Evolutionary conservation across 2,797 vertebrate genomes (phyloP), one percentile per base, ranked within the genome.

Genomic region (Catostomus latipinnis): DNA sequence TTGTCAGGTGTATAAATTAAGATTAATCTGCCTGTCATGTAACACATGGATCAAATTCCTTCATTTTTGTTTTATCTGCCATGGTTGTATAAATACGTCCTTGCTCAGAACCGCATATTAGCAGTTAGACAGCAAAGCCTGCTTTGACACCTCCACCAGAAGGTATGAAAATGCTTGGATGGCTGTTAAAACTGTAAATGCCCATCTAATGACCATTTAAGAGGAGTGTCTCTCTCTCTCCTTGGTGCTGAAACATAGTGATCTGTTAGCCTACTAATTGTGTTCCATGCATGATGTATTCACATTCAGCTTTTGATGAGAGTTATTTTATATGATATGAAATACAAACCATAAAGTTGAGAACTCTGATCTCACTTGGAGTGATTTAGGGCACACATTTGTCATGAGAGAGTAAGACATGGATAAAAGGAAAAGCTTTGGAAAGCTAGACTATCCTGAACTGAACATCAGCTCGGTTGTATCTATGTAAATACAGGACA

Each of bases 401-500:
- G 18, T 63, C 45, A 49, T 71, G 78, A 77, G 81, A 75, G 48
- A 68, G 78, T 80, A 87, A 52, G 53, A 74, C 72, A 66, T 12
- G 11, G 60, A 74, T 58, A 66, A 63, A 76, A 74, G 71, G 74
- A 74, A 84, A 58, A 57, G 57, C 73, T 49, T 68, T 69, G 76
- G 81, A 79, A 83, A 83, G 81, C 12, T 54, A 34, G 78, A 86
- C 78, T 68, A 53, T 74, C 62, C 56, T 75, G 72, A 68, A 74
- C 71, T 62, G 70, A 73, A 48, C 71, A 61, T 66, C 68, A 63
- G 81, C 79, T 78, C 79, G 63, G 71, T 90, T 91, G 90, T 92
- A 91, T 87, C 89, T 93, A 90, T 94, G 93, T 94, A 93, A 89
- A 93, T 93, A 93, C 85, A 89, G 76, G 91, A 90, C 81, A 81